Conservation (phyloP, 2,797 vertebrate genomes). For the Tapera naevia region DNA sequence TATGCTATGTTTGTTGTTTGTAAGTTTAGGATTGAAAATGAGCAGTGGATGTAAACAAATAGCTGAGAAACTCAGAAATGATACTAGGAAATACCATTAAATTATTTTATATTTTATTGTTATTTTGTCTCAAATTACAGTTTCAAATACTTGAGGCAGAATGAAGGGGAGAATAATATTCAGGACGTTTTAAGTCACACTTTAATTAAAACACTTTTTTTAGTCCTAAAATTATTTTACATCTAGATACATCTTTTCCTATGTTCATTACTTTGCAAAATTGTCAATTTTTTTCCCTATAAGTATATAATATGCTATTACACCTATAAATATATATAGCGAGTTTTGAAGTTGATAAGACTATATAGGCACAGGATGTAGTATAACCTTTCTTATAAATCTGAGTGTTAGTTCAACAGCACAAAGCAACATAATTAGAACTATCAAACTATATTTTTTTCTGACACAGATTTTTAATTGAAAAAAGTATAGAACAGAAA, state of each 20-base stretch:
- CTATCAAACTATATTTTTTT: not conserved
- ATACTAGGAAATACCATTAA: not conserved
- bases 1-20: not conserved
- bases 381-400: not conserved
- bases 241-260: not conserved
- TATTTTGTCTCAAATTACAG: not conserved
- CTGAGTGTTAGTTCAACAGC: not conserved
- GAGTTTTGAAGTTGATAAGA: not conserved
- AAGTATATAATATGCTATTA: not conserved
- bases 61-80: not conserved
- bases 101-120: not conserved
- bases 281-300: not conserved
- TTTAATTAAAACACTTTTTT: fast-evolving
- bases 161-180: not conserved
- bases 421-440: not conserved
- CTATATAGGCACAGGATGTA: not conserved
- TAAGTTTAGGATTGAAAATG: not conserved
- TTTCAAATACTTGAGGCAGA: not conserved
- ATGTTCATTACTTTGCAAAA: not conserved
- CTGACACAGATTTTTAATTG: not conserved
- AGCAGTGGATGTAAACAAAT: not conserved
- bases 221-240: not conserved
- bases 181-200: not conserved
- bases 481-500: not conserved
- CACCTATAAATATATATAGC: not conserved